A percentile compares a stretch with the other conserved stretches of the same genome.
Conservation (phyloP, 2,113 vertebrate species). For the Dermatemys mawii region DNA sequence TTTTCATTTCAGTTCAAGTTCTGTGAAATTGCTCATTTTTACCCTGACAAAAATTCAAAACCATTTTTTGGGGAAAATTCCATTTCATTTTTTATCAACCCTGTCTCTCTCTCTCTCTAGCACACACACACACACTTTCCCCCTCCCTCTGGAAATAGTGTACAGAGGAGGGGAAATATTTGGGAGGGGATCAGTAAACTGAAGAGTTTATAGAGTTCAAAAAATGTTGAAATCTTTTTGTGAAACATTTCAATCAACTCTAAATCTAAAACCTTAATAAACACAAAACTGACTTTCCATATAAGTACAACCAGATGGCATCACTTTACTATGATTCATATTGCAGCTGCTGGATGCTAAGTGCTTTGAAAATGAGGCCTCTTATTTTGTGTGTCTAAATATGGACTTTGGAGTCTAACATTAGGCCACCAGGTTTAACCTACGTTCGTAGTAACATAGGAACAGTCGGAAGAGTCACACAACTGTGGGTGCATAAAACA, state of each 20-base stretch:
- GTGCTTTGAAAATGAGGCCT: background rate
- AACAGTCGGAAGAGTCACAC: background rate
- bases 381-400: background rate
- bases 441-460: background rate
- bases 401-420: background rate
- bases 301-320: background rate
- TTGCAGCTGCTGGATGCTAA: background rate
- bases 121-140: too few species aligned
- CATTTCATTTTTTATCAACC: background rate
- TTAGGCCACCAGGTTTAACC: background rate
- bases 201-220: background rate
- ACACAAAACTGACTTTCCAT: background rate
- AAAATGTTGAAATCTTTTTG: background rate
- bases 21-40: background rate
- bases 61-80: background rate
- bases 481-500: background rate
- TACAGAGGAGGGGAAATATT: background rate
- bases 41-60: background rate
- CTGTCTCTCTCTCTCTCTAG: rapidly evolving
- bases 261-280: background rate
- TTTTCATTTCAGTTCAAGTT: background rate
- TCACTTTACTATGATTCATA: background rate
- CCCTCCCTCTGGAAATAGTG: background rate
- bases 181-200: background rate
- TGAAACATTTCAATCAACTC: background rate